phyloP scores from a whole-genome alignment of 2,113 vertebrate species.

The Eclectus roratus region DNA sequence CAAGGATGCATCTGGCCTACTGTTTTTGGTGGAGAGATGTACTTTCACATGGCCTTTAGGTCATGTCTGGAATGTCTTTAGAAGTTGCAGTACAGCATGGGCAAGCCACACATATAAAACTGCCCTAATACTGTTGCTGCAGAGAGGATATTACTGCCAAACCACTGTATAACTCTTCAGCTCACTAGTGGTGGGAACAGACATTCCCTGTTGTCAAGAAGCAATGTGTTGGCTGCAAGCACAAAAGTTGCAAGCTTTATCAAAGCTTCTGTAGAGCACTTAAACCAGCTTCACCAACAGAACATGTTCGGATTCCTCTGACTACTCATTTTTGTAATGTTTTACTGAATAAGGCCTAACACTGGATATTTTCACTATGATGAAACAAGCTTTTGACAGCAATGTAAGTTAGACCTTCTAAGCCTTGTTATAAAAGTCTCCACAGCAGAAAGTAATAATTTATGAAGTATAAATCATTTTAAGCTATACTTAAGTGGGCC shows the following conservation, averaged over 20 bases:
- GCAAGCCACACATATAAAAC: background rate
- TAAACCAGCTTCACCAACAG: background rate
- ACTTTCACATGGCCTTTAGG: constrained; percentile 43
- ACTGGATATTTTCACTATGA: background rate
- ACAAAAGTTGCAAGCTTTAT: background rate
- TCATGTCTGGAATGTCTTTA: constrained; percentile 35
- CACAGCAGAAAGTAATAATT: background rate
- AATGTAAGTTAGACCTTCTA: background rate
- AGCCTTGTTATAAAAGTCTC: background rate
- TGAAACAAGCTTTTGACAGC: background rate
- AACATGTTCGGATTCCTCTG: background rate
- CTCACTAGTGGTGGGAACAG: background rate
- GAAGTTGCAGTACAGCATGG: background rate
- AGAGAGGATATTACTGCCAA: background rate
- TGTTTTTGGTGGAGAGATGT: background rate
- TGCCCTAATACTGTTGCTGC: background rate
- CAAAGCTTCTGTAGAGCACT: background rate
- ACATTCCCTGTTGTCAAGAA: background rate
- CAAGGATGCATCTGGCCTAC: constrained; percentile 2
- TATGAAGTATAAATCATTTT: background rate
- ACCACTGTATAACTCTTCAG: background rate
- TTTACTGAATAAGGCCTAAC: background rate
- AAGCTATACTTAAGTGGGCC: background rate
- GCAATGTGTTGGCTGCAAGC: background rate
- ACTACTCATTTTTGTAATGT: background rate